Evolutionary conservation across 2,113 vertebrate species (phyloP).

Genomic region (Crocuta crocuta): DNA sequence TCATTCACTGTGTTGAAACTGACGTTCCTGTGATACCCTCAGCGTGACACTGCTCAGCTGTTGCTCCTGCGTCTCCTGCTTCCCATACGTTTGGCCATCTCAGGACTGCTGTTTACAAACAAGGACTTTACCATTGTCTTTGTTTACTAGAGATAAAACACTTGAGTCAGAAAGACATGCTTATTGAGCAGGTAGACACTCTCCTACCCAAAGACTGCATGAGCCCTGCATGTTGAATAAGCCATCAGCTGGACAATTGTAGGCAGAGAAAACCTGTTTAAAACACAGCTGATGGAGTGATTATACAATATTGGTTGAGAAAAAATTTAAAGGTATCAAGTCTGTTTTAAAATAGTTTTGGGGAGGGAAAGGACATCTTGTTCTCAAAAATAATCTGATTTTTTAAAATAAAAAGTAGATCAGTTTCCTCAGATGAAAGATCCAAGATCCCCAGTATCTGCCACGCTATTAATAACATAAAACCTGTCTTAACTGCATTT

Average conservation of each 20-base stretch:
- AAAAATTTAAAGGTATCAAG: neutral
- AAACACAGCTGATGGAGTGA: neutral
- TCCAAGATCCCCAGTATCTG: neutral
- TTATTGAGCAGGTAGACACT: neutral
- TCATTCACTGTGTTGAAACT: neutral
- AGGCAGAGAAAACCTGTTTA: neutral
- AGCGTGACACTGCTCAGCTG: rapidly evolving
- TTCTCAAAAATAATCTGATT: neutral
- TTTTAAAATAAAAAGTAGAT: neutral
- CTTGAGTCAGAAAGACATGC: neutral
- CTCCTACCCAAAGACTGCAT: neutral
- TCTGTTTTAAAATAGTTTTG: conserved; percentile 38
- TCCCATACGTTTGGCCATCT: neutral
- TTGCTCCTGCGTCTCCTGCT: neutral
- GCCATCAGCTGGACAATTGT: neutral
- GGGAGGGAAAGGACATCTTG: neutral
- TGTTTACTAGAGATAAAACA: neutral
- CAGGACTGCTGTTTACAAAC: neutral
- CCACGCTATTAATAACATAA: conserved; percentile 12
- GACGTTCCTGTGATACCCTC: neutral
- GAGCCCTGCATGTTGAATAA: neutral
- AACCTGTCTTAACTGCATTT: conserved; percentile 18
- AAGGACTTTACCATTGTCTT: neutral
- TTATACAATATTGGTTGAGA: neutral
- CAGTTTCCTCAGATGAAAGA: conserved; percentile 40